phyloP scores from a whole-genome alignment of 2,797 vertebrate genomes.

The Platyrinchus mystaceus region DNA sequence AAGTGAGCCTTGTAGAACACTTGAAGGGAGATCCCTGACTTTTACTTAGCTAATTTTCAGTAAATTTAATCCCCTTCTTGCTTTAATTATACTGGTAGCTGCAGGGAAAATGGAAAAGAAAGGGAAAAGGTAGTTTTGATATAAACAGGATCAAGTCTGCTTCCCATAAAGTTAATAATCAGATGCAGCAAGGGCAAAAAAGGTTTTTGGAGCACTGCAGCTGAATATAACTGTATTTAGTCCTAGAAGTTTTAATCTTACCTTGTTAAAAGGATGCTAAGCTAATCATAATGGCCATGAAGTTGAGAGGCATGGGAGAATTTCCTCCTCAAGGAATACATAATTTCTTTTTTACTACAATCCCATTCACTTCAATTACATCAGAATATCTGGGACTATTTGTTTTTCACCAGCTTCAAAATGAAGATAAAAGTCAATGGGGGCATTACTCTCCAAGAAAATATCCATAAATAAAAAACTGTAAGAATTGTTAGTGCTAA shows the following conservation, averaged over 20 bases:
- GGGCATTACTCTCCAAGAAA: not conserved
- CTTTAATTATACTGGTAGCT: not conserved
- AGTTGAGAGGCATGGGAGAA: not conserved
- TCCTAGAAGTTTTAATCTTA: not conserved
- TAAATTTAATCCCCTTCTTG: not conserved
- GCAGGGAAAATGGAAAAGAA: not conserved
- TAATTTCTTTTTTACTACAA: not conserved
- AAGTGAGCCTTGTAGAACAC: not conserved
- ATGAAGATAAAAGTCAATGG: not conserved
- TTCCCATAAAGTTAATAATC: not conserved
- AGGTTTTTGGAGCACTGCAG: not conserved
- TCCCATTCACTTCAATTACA: not conserved
- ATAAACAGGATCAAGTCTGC: not conserved
- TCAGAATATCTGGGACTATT: not conserved
- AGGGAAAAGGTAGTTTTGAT: not conserved
- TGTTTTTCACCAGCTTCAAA: not conserved
- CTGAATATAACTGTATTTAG: not conserved
- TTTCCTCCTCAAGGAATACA: not conserved
- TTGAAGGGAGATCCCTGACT: not conserved
- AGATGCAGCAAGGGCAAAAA: not conserved
- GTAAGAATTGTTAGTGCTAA: not conserved
- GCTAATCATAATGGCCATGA: not conserved
- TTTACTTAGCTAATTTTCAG: conserved; percentile 16
- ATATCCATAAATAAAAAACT: not conserved
- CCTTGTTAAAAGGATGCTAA: not conserved